Evolutionary conservation across 2,113 vertebrate species (phyloP), one percentile per base, ranked within the genome.

Genomic region (Otocyon megalotis): DNA sequence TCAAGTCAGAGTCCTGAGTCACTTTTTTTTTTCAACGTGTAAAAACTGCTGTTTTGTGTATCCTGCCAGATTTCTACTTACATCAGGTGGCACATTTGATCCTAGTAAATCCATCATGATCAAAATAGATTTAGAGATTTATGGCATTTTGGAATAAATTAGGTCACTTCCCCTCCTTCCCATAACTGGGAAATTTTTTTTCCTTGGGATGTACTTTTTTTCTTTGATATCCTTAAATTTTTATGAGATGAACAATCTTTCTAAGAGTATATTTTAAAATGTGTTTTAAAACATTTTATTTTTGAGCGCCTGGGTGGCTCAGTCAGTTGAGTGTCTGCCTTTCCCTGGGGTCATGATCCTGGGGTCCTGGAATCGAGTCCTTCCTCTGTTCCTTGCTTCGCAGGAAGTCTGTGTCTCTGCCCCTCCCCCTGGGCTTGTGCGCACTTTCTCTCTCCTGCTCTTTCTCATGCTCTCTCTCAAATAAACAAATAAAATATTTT

Each of bases 341-440:
- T n/a, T 1, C 1, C 15, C 15, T 67, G 6, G 8, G 30, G 65
- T 67, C 30, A 8, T 58, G 56, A 58, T 58, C 56, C 6, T 19
- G 20, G 56, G 56, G 56, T 58, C 17, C 65, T 67, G 65, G 30
- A 16, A 67, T n/a, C 9, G 65, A n/a, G 65, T n/a, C 7, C 7
- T 0, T 15, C 1, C 0, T n/a, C 3, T 0, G 30, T 15, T 67
- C 30, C 65, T n/a, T 67, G 32, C 30, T 67, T 7, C 0, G 15
- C 65, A 67, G 30, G 30, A 32, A n/a, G 32, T 16, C 30, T n/a
- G 15, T 7, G 15, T 67, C 15, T n/a, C 65, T 67, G 15, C 65
- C 63, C 56, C 56, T 58, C 56, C 56, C 56, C 56, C 56, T 58
- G 43, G 43, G 56, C 17, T 56, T 58, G 17, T 67, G 30, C 30